Percentiles rank a stretch among this genome's conserved stretches.
phyloP scores from a whole-genome alignment of 2,113 vertebrate species.

The Symphodus melops region DNA sequence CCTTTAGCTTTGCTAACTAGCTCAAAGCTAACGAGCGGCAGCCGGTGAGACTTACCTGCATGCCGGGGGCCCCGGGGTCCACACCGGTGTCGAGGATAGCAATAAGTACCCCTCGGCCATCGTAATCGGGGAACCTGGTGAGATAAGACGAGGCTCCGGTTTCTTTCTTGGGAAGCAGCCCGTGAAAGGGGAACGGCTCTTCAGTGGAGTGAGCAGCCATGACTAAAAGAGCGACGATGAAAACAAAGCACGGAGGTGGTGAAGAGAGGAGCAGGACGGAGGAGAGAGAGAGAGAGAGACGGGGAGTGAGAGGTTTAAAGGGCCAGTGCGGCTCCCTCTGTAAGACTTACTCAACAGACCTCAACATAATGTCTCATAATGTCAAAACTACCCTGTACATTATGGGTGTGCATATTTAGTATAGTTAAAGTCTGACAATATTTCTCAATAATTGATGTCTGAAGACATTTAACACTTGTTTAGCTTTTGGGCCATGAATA shows the following conservation, averaged over 20 bases:
- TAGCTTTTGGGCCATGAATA: too few species aligned
- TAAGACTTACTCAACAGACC: neutral
- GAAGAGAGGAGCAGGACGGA: constrained; percentile 42
- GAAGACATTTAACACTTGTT: too few species aligned
- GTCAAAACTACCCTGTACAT: neutral
- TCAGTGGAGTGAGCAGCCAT: constrained; percentile 91
- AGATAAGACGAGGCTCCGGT: constrained; percentile 94
- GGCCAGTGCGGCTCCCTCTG: constrained; percentile 33
- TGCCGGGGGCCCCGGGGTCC: constrained; percentile 95
- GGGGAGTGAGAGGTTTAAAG: constrained; percentile 76
- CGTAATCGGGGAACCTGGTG: constrained; percentile 91
- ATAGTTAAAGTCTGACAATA: too few species aligned
- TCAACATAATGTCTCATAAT: neutral
- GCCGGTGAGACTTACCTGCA: constrained; percentile 88
- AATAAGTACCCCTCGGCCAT: constrained; percentile 92
- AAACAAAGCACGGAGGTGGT: constrained; percentile 78
- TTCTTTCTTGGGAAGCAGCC: constrained; percentile 96
- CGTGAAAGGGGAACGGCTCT: constrained; percentile 94
- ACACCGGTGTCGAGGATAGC: constrained; percentile 96
- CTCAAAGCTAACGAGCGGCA: constrained; percentile 45
- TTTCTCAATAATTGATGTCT: too few species aligned
- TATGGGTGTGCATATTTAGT: too few species aligned
- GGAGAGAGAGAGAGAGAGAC: too few species aligned
- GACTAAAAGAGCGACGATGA: constrained; percentile 72
- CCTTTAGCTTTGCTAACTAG: constrained; percentile 63